These are phyloP conservation scores for Scomber scombrus DNA, from an alignment of 2,113 vertebrate species.

Conservation along the genomic window DNA sequence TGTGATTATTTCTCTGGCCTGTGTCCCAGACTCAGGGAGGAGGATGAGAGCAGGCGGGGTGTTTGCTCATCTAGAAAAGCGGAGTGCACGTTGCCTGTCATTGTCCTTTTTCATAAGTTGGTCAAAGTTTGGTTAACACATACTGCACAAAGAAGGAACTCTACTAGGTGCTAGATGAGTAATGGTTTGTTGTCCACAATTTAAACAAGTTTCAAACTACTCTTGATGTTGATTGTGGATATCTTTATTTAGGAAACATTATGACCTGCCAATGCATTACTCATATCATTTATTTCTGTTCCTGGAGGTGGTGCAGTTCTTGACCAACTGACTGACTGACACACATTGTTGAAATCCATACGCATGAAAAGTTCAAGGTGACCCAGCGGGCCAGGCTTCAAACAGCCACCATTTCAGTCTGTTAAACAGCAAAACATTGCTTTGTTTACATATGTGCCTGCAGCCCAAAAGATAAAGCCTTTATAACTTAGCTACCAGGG, in stretches of 20 bases:
- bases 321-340: background rate
- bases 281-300: background rate
- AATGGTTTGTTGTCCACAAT: too few relatives aligned
- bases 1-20: background rate
- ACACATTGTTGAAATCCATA: background rate
- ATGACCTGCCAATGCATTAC: background rate
- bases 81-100: background rate
- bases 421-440: background rate
- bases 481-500: too few relatives aligned
- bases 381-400: background rate
- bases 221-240: background rate
- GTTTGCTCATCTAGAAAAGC: background rate
- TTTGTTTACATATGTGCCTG: background rate
- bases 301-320: background rate
- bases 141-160: too few relatives aligned
- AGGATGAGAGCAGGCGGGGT: background rate
- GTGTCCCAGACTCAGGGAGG: background rate
- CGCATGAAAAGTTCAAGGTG: conserved; percentile 18
- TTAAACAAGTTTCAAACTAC: too few relatives aligned
- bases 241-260: conserved; percentile 13
- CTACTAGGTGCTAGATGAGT: too few relatives aligned
- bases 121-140: background rate
- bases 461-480: background rate
- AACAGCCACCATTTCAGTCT: background rate
- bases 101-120: background rate